Evolutionary conservation across 1,140 invertebrate genomes (phyloP).

Genomic region (Parapsyche elsis): DNA sequence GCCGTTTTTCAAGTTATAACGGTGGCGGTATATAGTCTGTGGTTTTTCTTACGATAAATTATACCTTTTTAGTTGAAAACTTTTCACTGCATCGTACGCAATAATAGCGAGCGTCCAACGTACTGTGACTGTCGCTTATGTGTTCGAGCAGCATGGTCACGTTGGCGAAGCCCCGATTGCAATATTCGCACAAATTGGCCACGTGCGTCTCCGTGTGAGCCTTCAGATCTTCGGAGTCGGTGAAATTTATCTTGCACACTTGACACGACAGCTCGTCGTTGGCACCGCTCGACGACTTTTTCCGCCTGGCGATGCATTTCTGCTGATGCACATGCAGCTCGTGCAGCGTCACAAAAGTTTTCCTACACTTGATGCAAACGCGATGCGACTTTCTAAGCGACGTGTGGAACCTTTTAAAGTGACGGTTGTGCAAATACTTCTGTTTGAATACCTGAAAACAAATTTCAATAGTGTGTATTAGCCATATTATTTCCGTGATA

Average conservation of each 20-base stretch:
- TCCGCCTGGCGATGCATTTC: background rate
- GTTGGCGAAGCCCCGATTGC: conserved; percentile 13
- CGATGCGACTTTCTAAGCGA: background rate
- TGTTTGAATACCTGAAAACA: conserved; percentile 35
- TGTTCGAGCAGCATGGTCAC: conserved; percentile 23
- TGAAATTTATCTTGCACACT: conserved; percentile 20
- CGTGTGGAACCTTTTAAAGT: conserved; percentile 41
- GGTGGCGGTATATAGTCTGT: no score
- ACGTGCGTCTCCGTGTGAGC: conserved; percentile 23
- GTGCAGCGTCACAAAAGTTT: background rate
- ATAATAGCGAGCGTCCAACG: conserved; percentile 23
- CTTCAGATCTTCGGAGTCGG: background rate
- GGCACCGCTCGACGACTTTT: background rate
- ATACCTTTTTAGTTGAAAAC: conserved; percentile 44
- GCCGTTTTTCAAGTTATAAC: no score
- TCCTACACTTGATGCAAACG: conserved; percentile 20
- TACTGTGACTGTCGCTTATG: conserved; percentile 8
- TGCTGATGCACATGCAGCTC: conserved; percentile 8
- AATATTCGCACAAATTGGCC: conserved; percentile 22
- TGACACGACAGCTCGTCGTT: background rate
- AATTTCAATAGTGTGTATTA: no score
- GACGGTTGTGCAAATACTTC: conserved; percentile 33
- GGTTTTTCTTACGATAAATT: no score
- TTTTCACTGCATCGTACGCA: conserved; percentile 41
- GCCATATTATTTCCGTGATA: no score